These are phyloP conservation scores for Incurvaria masculella DNA, from an alignment of 2,888 invertebrate genomes.

Conservation along the genomic window DNA sequence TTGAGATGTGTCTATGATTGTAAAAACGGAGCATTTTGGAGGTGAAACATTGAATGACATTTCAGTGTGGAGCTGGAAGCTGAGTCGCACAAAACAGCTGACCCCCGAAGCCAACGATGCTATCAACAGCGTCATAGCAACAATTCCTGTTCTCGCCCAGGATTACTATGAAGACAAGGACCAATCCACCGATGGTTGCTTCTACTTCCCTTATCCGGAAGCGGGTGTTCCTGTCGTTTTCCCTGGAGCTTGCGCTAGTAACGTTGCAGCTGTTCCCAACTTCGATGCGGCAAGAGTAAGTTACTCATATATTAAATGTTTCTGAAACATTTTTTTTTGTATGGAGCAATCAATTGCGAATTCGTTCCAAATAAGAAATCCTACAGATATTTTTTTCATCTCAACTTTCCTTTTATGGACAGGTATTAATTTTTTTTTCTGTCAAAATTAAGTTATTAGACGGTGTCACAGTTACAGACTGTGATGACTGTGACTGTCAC, in stretches of 20 bases:
- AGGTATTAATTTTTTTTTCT: no score
- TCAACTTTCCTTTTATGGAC: no score
- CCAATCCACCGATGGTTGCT: constrained; percentile 25
- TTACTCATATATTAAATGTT: constrained; percentile 1
- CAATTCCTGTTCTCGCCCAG: constrained; percentile 23
- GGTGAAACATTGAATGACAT: no score
- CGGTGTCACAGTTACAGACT: no score
- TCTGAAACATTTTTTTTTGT: no score
- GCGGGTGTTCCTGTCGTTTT: constrained; percentile 24
- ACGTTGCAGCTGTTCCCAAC: constrained; percentile 18
- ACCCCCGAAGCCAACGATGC: constrained; percentile 12
- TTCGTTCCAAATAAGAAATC: no score
- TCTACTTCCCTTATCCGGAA: constrained; percentile 27
- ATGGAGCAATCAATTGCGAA: no score
- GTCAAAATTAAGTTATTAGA: no score
- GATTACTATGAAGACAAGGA: constrained; percentile 22
- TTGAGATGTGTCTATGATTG: no score
- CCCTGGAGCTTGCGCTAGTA: constrained; percentile 27
- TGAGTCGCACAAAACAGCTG: constrained; percentile 25
- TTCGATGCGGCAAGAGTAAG: constrained; percentile 20
- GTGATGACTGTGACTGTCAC: no score
- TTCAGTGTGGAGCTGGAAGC: constrained; percentile 28
- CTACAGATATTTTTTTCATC: no score
- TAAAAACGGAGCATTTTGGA: no score
- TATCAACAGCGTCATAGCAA: constrained; percentile 22